Conservation (phyloP, 2,797 vertebrate species). For the Notolepis coatsorum region DNA sequence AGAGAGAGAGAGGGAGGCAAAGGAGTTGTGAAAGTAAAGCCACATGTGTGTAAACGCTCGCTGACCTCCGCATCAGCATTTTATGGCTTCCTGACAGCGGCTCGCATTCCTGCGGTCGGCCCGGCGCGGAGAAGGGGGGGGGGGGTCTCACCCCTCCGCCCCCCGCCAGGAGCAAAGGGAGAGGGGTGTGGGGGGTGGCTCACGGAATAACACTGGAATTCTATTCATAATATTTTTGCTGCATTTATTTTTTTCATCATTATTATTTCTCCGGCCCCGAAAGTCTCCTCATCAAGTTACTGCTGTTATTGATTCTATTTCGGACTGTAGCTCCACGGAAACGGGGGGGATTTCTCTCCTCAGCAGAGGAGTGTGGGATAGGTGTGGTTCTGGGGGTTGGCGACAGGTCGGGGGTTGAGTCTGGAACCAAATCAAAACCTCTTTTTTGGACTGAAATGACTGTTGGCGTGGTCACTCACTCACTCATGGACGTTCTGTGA, state of each 20-base stretch:
- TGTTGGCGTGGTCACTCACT: no score
- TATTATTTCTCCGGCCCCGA: conserved; percentile 50
- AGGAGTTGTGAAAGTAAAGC: conserved; percentile 76
- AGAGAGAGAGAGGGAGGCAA: conserved; percentile 42
- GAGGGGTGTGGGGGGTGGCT: conserved; percentile 13
- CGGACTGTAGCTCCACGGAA: conserved; percentile 39
- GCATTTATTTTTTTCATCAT: conserved; percentile 41
- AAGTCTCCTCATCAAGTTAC: conserved; percentile 55
- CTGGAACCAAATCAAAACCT: conserved; percentile 32
- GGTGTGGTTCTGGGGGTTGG: conserved; percentile 13
- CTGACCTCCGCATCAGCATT: conserved; percentile 80
- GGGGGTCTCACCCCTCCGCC: conserved; percentile 1
- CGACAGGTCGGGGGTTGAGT: conserved; percentile 31
- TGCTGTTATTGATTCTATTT: conserved; percentile 67
- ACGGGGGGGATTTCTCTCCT: conserved; percentile 46
- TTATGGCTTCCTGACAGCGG: conserved; percentile 79
- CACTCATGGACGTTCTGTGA: no score
- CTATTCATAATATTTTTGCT: conserved; percentile 77
- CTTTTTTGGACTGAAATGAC: conserved; percentile 37
- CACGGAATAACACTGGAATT: conserved; percentile 62
- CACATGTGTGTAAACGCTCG: conserved; percentile 79
- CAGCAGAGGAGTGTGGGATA: conserved; percentile 19
- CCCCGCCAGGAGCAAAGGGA: neutral
- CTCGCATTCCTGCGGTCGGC: conserved; percentile 78
- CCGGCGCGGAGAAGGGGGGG: conserved; percentile 20